Evolutionary conservation across 2,113 vertebrate species (phyloP).

Genomic region (Gracilinanus agilis): DNA sequence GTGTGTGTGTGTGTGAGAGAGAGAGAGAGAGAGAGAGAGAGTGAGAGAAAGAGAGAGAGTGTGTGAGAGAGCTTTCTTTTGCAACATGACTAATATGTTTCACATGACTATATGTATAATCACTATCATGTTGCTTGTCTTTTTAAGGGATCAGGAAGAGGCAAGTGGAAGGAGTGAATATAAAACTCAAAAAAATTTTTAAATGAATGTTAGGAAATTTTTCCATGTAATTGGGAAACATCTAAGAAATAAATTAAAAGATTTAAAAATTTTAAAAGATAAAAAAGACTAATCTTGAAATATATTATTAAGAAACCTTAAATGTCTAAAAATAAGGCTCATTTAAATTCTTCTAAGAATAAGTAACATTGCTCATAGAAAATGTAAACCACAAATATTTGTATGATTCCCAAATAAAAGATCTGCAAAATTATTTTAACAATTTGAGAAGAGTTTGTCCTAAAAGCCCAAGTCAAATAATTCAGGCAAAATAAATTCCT

Average conservation of each 20-base stretch:
- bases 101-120: neutral
- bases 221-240: neutral
- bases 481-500: slow-evolving; percentile 19
- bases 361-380: slow-evolving; percentile 5
- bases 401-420: neutral
- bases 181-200: neutral
- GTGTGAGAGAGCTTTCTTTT: neutral
- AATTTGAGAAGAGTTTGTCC: neutral
- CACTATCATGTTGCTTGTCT: neutral
- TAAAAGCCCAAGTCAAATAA: neutral
- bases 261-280: slow-evolving; percentile 32
- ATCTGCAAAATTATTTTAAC: neutral
- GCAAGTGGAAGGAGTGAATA: neutral
- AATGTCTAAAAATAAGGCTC: slow-evolving; percentile 29
- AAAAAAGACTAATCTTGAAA: slow-evolving; percentile 38
- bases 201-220: neutral
- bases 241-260: neutral
- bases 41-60: too few relatives aligned
- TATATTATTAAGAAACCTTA: slow-evolving; percentile 45
- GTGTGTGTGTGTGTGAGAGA: neutral
- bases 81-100: neutral
- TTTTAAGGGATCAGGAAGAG: neutral
- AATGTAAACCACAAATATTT: neutral
- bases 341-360: slow-evolving; percentile 38
- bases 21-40: too few relatives aligned